Evolutionary conservation across 1,140 invertebrate species (phyloP).

Genomic region (Amyelois transitella): DNA sequence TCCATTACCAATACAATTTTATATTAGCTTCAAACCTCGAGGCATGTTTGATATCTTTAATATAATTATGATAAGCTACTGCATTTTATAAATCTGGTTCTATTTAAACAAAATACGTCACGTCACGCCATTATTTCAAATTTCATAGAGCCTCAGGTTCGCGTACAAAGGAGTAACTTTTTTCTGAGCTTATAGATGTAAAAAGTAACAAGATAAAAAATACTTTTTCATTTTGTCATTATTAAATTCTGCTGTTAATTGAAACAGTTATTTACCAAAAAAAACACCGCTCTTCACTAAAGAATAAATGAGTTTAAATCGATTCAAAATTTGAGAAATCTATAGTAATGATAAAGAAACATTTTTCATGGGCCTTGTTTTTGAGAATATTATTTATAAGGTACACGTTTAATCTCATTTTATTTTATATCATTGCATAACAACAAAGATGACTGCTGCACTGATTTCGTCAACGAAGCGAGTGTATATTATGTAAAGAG

Average conservation of each 20-base stretch:
- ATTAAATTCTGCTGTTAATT: no score
- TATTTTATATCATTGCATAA: constrained; percentile 43
- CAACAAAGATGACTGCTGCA: constrained; percentile 32
- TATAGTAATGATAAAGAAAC: background rate
- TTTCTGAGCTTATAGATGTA: no score
- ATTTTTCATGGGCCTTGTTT: background rate
- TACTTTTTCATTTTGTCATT: no score
- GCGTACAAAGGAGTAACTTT: no score
- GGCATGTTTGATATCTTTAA: no score
- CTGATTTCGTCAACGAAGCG: constrained; percentile 62
- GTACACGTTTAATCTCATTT: constrained; percentile 9
- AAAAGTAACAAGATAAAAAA: no score
- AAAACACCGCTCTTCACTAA: background rate
- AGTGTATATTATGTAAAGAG: constrained; percentile 54
- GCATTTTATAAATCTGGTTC: background rate
- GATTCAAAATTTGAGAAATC: background rate
- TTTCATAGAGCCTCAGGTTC: no score
- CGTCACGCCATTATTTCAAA: no score
- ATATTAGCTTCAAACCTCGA: no score
- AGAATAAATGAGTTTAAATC: background rate
- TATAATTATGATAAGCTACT: no score
- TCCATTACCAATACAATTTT: no score
- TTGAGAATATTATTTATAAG: background rate
- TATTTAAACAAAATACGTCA: no score
- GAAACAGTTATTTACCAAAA: background rate